Percentiles rank a stretch among this genome's conserved stretches.
Evolutionary conservation across 1,140 invertebrate species (phyloP).

Genomic region (Apis mellifera): Amel_HAv3.1 CM009943.2:5780001-5780500

Average conservation of each 20-base stretch:
- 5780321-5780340: neutral
- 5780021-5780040: neutral
- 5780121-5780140: neutral
- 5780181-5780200: constrained; percentile 28
- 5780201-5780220: constrained; percentile 10
- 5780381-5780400: neutral
- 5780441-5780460: neutral
- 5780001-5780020: neutral
- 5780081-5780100: neutral
- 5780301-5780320: neutral
- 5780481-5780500: neutral
- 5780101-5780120: neutral
- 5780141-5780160: constrained; percentile 41
- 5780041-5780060: neutral
- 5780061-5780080: neutral
- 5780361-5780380: too few species aligned
- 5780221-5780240: constrained; percentile 35
- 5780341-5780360: too few species aligned
- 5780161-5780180: neutral
- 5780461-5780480: neutral
- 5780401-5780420: neutral
- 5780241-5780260: constrained; percentile 40
- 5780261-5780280: constrained; percentile 34
- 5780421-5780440: constrained; percentile 31
- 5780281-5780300: constrained; percentile 26